A percentile compares a stretch with the other conserved stretches of the same genome.
phyloP scores from a whole-genome alignment of 1,140 invertebrate genomes.

The Hylyphantes graminicola region DNA sequence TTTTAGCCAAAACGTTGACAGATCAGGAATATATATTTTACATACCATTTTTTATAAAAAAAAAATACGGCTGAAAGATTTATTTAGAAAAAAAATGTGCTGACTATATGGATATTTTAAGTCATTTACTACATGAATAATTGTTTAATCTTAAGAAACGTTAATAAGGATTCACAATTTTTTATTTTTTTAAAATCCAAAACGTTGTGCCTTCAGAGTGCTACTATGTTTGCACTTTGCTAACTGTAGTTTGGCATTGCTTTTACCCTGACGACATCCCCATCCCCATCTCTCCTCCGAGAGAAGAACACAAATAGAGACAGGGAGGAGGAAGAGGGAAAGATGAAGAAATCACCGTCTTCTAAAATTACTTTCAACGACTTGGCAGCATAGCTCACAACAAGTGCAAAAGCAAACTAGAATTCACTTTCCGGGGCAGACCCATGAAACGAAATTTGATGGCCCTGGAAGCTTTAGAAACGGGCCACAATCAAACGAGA shows the following conservation, averaged over 20 bases:
- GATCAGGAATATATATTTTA: too few relatives aligned
- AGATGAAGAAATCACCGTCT: neutral
- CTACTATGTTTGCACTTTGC: too few relatives aligned
- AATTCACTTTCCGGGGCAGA: neutral
- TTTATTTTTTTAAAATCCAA: too few relatives aligned
- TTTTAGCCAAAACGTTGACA: too few relatives aligned
- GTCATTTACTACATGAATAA: too few relatives aligned
- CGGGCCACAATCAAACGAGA: constrained; percentile 10
- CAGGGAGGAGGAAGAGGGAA: neutral
- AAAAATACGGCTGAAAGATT: too few relatives aligned
- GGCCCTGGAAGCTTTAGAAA: constrained; percentile 12
- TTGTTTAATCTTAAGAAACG: too few relatives aligned
- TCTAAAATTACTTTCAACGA: constrained; percentile 26
- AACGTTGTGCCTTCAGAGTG: too few relatives aligned
- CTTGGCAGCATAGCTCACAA: neutral
- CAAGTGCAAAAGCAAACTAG: neutral
- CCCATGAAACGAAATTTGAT: constrained; percentile 35
- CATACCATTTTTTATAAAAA: too few relatives aligned
- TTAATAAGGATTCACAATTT: too few relatives aligned
- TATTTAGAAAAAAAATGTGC: too few relatives aligned
- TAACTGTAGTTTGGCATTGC: neutral
- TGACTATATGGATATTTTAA: too few relatives aligned
- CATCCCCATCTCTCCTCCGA: neutral
- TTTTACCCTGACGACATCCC: neutral
- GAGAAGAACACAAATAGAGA: neutral